phyloP scores from a whole-genome alignment of 2,113 vertebrate genomes.

The Carlito syrichta region DNA sequence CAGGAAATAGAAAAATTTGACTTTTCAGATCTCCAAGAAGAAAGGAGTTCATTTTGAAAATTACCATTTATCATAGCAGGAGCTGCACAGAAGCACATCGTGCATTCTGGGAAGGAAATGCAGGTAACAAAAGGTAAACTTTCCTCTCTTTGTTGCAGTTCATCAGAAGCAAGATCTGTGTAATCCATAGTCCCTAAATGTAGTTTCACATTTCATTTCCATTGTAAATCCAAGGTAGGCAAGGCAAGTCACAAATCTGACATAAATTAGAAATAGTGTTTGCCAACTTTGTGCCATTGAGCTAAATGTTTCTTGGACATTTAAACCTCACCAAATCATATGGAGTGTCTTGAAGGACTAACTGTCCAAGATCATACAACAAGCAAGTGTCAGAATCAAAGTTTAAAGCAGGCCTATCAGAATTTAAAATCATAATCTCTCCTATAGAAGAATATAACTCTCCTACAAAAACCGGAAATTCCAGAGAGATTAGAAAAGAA shows the following conservation, averaged over 20 bases:
- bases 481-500: not conserved
- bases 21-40: not conserved
- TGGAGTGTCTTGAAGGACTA: not conserved
- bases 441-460: not conserved
- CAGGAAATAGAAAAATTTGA: not conserved
- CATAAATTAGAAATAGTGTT: constrained; percentile 15
- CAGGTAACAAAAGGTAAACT: not conserved
- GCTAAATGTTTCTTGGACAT: not conserved
- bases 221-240: constrained; percentile 4
- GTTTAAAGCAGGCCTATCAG: not conserved
- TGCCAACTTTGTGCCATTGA: not conserved
- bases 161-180: not conserved
- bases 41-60: not conserved
- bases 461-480: not conserved
- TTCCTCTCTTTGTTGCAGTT: not conserved
- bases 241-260: not conserved
- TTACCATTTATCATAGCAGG: not conserved
- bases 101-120: not conserved
- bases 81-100: not conserved
- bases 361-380: not conserved
- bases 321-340: not conserved
- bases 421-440: not conserved
- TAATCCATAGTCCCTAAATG: not conserved
- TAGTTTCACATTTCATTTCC: constrained; percentile 7
- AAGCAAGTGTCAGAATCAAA: not conserved